Evolutionary conservation across 2,113 vertebrate genomes (phyloP).

Genomic region (Cyprinus carpio): DNA sequence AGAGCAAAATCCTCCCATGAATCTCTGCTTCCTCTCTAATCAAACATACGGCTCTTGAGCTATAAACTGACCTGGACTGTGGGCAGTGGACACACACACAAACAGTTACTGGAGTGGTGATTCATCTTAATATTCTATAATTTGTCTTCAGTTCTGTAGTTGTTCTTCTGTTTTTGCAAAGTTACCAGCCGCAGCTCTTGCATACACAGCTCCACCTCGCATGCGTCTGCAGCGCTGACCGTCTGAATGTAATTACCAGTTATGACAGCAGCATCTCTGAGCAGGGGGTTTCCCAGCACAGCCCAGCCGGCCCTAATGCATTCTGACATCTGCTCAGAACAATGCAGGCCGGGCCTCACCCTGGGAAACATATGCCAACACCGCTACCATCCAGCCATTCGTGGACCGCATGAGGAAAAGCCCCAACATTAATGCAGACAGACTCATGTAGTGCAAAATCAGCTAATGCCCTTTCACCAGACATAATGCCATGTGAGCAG

Average conservation of each 20-base stretch:
- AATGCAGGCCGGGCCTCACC: constrained; percentile 64
- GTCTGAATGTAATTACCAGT: constrained; percentile 71
- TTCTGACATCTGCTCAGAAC: constrained; percentile 67
- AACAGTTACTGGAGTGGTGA: not conserved
- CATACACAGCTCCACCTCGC: not conserved
- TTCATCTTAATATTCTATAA: not conserved
- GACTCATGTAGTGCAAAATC: constrained; percentile 53
- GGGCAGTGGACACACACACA: not conserved
- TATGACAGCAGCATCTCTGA: constrained; percentile 66
- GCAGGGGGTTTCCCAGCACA: constrained; percentile 65
- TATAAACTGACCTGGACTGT: not conserved
- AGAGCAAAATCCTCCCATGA: not conserved
- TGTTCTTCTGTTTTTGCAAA: not conserved
- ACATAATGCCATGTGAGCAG: constrained; percentile 61
- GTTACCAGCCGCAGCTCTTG: not conserved
- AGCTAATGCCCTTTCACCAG: constrained; percentile 46
- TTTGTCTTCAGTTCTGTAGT: not conserved
- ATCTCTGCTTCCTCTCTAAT: not conserved
- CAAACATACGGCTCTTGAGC: not conserved
- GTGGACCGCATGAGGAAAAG: constrained; percentile 15
- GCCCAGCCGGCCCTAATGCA: constrained; percentile 65
- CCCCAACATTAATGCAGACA: constrained; percentile 45
- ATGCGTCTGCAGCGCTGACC: constrained; percentile 68
- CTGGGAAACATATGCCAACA: constrained; percentile 71
- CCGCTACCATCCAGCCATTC: constrained; percentile 54